Base-by-base conservation (phyloP, 2,888 invertebrate species). In the Ecliptopera silaceata region DNA sequence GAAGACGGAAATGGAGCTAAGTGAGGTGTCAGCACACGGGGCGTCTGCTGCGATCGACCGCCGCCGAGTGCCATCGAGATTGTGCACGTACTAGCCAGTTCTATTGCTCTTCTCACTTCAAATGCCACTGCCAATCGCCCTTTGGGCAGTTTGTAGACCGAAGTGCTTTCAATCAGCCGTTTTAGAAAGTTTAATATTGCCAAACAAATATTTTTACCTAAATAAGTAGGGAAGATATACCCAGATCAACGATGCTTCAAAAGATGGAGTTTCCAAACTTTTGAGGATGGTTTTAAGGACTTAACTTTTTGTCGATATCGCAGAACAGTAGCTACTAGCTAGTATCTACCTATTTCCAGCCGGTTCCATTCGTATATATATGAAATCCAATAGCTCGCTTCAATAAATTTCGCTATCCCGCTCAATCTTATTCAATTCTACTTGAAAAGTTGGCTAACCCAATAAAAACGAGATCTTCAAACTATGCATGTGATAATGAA, bases 1-100 rank as follows among this genome's bases (percentile, higher is more conserved):
- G 72, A 64, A 73, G 69, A 65, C 74, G 80, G 82, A 80, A 81
- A 79, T 72, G 73, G 73, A 72, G 68, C 71, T 78, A 80, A 84
- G 84, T 83, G 84, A 75, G 70, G 70, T 74, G 82, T 79, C 79
- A 80, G 80, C 78, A 69, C 42, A 34, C 47, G 47, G 55, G 60
- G 63, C 56, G 59, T 55, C 55, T 58, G 64, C 55, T 64, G 56
- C 57, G 64, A 43, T 60, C 60, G 56, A 45, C 51, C 60, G 70
- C 41, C 58, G 69, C 68, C 46, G 71, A 74, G 66, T 57, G 63
- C 63, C 65, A 65, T 71, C 63, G 71, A 72, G 82, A 82, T 82
- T 80, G 77, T 79, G 77, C 82, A 82, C 80, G 81, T 75, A 70
- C 69, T 59, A 61, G 61, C 55, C 59, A 49, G 48, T 36, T 60